A percentile compares a stretch with the other conserved stretches of the same genome.
Conservation (phyloP, 2,113 vertebrate species). For the Steatornis caripensis region DNA sequence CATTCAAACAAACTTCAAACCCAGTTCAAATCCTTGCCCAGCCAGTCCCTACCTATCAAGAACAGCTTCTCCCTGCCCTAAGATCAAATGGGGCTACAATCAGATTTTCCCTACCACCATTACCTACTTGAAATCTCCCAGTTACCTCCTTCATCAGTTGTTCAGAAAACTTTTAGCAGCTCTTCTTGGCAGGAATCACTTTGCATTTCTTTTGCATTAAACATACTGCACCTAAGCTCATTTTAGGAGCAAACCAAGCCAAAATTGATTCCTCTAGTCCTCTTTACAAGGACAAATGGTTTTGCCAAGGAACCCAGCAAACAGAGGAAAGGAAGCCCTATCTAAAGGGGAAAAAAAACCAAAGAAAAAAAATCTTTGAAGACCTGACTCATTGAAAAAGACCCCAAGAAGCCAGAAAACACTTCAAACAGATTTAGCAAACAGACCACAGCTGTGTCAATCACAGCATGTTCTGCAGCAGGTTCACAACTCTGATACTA, state of each 20-base stretch:
- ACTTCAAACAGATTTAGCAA: background rate
- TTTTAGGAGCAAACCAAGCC: background rate
- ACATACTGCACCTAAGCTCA: background rate
- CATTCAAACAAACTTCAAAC: background rate
- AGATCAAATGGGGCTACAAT: background rate
- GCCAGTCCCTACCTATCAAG: background rate
- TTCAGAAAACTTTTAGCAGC: background rate
- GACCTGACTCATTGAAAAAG: background rate
- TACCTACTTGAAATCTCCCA: background rate
- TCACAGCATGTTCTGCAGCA: background rate
- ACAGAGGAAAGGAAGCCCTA: background rate
- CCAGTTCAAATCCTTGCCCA: background rate
- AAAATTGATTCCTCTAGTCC: background rate
- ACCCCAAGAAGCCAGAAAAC: background rate
- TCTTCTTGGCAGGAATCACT: background rate
- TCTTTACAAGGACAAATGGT: background rate
- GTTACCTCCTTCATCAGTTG: background rate
- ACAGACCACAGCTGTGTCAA: background rate
- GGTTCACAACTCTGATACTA: background rate
- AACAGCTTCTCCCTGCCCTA: background rate
- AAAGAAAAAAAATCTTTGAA: background rate
- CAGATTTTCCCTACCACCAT: background rate
- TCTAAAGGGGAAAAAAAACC: background rate
- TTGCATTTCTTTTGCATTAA: background rate
- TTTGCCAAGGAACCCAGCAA: background rate